These are phyloP conservation scores for Oenanthe oenanthe DNA, from an alignment of 2,113 vertebrate genomes.

Conservation along the genomic window DNA sequence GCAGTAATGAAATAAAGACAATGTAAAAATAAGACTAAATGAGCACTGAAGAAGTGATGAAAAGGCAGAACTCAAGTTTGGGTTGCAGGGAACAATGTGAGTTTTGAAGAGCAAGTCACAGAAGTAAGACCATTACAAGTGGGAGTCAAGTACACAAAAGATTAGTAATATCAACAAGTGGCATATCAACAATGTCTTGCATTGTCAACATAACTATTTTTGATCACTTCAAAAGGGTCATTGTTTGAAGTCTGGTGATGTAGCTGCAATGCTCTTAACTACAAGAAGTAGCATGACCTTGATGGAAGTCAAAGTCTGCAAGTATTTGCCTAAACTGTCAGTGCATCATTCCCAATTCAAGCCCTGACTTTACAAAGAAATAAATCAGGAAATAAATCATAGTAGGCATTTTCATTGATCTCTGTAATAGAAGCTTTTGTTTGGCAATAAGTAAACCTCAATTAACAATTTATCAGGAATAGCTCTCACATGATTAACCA, in stretches of 20 bases:
- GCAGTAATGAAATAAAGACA: neutral
- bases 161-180: neutral
- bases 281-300: neutral
- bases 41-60: neutral
- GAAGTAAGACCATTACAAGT: neutral
- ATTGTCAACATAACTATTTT: neutral
- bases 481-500: neutral
- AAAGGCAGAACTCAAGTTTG: neutral
- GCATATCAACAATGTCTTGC: neutral
- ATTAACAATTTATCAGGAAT: neutral
- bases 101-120: neutral
- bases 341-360: neutral
- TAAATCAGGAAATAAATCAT: neutral
- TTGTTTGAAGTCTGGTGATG: neutral
- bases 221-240: neutral
- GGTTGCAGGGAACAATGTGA: rapidly evolving
- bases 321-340: neutral
- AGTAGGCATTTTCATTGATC: neutral
- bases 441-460: neutral
- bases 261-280: neutral
- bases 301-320: neutral
- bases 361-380: neutral
- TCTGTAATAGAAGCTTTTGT: neutral
- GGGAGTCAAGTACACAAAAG: neutral
- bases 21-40: neutral